Conservation (phyloP, 2,797 vertebrate species). For the Agapornis canus region DNA sequence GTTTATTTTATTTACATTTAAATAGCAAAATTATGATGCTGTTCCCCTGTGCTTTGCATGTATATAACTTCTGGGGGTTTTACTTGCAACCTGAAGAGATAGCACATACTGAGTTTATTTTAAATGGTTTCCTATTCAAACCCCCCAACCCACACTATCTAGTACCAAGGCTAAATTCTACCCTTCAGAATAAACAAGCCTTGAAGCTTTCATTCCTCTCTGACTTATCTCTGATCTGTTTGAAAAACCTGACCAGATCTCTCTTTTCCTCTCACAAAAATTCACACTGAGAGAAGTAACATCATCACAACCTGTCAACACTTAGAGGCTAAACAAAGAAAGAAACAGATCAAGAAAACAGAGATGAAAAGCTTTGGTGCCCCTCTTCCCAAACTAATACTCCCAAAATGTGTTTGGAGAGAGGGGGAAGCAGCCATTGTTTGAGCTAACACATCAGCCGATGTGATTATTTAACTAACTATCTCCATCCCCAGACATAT, state of each 20-base stretch:
- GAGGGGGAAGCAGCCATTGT: background rate
- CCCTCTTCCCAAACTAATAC: slow-evolving; percentile 35
- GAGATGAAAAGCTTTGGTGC: slow-evolving; percentile 5
- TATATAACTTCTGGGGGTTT: background rate
- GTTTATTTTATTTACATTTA: background rate
- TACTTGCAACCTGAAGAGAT: background rate
- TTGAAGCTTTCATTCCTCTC: slow-evolving; percentile 17
- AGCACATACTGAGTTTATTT: background rate
- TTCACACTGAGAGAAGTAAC: slow-evolving; percentile 22
- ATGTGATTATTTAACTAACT: slow-evolving; percentile 52
- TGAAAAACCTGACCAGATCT: slow-evolving; percentile 32
- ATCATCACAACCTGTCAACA: slow-evolving; percentile 32
- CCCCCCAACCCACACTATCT: background rate
- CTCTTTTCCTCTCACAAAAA: slow-evolving; percentile 41
- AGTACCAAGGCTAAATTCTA: background rate
- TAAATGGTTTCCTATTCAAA: background rate
- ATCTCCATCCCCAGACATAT: slow-evolving; percentile 65
- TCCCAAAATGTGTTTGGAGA: slow-evolving; percentile 11
- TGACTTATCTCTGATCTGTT: slow-evolving; percentile 53
- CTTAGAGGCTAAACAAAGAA: slow-evolving; percentile 45
- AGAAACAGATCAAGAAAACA: slow-evolving; percentile 35
- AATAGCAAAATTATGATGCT: background rate
- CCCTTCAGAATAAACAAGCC: slow-evolving; percentile 4
- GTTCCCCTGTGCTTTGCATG: background rate
- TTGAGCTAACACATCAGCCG: slow-evolving; percentile 13